phyloP scores from a whole-genome alignment of 2,797 vertebrate species.

The Lutjanus argentimaculatus region DNA sequence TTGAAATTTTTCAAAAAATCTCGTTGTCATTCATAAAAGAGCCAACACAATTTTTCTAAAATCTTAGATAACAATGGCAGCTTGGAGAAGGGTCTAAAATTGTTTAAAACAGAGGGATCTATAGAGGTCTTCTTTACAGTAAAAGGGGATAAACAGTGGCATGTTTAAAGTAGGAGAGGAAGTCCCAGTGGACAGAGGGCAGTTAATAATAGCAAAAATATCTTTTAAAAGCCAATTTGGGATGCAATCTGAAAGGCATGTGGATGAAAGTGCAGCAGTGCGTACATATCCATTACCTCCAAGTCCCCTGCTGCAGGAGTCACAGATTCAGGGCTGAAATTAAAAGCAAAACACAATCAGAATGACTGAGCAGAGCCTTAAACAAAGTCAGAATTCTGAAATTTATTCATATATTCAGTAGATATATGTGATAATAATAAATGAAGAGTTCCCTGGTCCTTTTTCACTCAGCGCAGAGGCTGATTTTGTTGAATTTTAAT shows the following conservation, averaged over 20 bases:
- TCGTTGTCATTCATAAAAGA: neutral
- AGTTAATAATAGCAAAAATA: neutral
- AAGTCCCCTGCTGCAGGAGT: neutral
- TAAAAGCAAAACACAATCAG: neutral
- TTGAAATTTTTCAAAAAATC: neutral
- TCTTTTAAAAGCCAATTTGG: neutral
- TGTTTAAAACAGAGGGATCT: neutral
- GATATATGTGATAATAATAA: neutral
- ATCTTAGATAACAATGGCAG: neutral
- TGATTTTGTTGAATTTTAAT: conserved; percentile 16
- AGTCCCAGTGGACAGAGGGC: neutral
- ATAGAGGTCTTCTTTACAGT: neutral
- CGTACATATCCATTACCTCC: neutral
- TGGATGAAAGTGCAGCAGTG: neutral
- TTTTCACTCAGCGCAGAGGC: neutral
- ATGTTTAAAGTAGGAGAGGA: neutral
- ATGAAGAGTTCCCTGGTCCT: neutral
- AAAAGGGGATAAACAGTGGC: neutral
- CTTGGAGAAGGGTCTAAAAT: neutral
- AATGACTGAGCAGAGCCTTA: neutral
- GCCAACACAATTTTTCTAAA: neutral
- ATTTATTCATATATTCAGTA: neutral
- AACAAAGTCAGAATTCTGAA: neutral
- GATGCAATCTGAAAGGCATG: neutral
- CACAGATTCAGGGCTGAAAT: neutral